Evolutionary conservation across 1,140 invertebrate genomes (phyloP), one percentile per base, ranked within the genome.

Genomic region (Grapholita molesta): DNA sequence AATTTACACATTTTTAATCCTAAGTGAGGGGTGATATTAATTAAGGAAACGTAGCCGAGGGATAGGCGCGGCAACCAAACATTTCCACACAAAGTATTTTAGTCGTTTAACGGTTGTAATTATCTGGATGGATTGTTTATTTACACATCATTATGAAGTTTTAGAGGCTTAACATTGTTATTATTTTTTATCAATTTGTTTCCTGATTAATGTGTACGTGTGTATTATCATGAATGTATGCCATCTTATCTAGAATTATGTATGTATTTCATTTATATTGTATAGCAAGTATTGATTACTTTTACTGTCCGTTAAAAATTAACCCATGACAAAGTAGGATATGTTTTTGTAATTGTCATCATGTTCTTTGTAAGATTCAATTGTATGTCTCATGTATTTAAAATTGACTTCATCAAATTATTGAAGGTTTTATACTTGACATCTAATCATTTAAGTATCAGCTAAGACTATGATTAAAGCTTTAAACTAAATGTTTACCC

Each of bases 91-190:
- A 48, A 48, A 48, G 42, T 48, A 48, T 48, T 48, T 48, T 48
- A 48, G 42, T 48, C 42, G 5, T 48, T 12, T 21, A 48, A 48
- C 12, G 38, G 12, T 21, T 48, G n/a, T 48, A 48, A 57, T 57
- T 57, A 28, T 61, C 25, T 28, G 53, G 11, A 24, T 24, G 53
- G 53, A 57, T 25, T 57, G 53, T 57, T 57, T 57, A 57, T 57
- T 57, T 57, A 25, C 24, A 57, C 53, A 57, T 12, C 42, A 25
- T 25, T 57, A 61, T 61, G 55, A 61, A 61, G 55, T 61, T 61
- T 61, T 61, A 61, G 55, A 61, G 55, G 64, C 64, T 65, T 65
- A 65, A 35, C 64, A 38, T 65, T 33, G 33, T 38, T 65, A 35
- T 32, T 65, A 33, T 35, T 65, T 33, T 23, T 35, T 65, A 65